These are phyloP conservation scores for Nannoperca australis DNA, from an alignment of 2,797 vertebrate genomes.

Conservation along the genomic window DNA sequence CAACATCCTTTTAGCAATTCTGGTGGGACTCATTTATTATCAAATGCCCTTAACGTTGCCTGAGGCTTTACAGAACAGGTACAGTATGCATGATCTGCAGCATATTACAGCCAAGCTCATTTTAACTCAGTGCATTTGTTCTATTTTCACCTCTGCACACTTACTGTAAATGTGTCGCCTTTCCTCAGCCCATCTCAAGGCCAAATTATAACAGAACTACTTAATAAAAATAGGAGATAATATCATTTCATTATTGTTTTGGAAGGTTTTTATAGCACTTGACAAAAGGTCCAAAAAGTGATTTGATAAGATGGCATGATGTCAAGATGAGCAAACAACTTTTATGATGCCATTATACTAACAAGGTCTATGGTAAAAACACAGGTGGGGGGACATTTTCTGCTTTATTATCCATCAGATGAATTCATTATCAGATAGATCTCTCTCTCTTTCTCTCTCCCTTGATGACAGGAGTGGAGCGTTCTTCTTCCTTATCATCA, in stretches of 20 bases:
- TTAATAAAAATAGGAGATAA: neutral
- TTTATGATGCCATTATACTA: neutral
- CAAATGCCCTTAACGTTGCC: conserved; percentile 84
- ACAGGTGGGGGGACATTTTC: neutral
- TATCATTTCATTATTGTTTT: neutral
- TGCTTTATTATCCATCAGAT: neutral
- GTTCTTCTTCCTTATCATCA: conserved; percentile 87
- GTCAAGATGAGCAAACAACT: neutral
- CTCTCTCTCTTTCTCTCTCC: conserved; percentile 12
- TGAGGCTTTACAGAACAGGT: conserved; percentile 86
- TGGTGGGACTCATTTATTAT: conserved; percentile 88
- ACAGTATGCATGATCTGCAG: conserved; percentile 10
- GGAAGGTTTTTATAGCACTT: neutral
- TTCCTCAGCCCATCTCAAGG: neutral
- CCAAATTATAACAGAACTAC: neutral
- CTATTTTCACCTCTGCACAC: neutral
- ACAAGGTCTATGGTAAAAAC: neutral
- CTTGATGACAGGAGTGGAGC: conserved; percentile 70
- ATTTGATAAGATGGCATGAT: neutral
- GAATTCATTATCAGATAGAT: neutral
- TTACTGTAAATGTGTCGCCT: neutral
- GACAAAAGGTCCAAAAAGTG: neutral
- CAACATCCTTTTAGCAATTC: conserved; percentile 82
- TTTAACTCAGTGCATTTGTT: neutral
- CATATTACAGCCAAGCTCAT: neutral